Percentiles rank a stretch among this genome's conserved stretches.
phyloP scores from a whole-genome alignment of 37 sponge, comb jelly and placozoan genomes.

The Cladorhizidae sp. region DNA sequence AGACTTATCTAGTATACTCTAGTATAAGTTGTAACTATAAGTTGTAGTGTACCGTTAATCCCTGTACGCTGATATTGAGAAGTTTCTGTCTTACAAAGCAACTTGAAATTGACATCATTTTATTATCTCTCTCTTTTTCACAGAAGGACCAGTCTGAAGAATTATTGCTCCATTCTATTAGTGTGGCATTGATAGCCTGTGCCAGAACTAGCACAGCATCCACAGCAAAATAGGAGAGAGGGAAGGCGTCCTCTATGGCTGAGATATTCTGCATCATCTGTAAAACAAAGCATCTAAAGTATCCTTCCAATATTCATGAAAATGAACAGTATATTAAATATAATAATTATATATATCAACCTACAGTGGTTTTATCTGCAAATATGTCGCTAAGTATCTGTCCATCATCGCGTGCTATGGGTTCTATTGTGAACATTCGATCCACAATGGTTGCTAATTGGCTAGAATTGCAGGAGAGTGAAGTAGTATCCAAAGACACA shows the following conservation, averaged over 20 bases:
- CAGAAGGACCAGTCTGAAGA: conserved; percentile 14
- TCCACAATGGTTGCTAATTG: neutral
- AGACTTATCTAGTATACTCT: too few relatives aligned
- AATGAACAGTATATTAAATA: too few relatives aligned
- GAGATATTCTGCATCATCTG: too few relatives aligned
- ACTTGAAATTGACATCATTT: neutral
- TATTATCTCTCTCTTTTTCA: neutral
- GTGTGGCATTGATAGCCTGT: conserved; percentile 1
- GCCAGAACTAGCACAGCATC: conserved; percentile 7
- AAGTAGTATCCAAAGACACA: too few relatives aligned
- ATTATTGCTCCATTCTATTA: conserved; percentile 1
- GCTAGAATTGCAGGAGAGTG: neutral
- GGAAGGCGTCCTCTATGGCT: neutral
- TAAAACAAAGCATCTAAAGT: too few relatives aligned
- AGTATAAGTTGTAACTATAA: too few relatives aligned
- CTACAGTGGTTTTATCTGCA: too few relatives aligned
- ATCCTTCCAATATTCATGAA: too few relatives aligned
- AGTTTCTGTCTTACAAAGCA: conserved; percentile 1
- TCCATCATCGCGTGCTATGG: neutral
- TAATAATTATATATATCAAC: too few relatives aligned
- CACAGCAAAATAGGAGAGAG: conserved; percentile 1
- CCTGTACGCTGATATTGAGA: neutral
- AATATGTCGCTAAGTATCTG: too few relatives aligned
- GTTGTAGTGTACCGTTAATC: neutral
- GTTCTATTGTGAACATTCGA: neutral